Evolutionary conservation across 2,797 vertebrate species (phyloP).

Genomic region (Lutjanus campechanus): DNA sequence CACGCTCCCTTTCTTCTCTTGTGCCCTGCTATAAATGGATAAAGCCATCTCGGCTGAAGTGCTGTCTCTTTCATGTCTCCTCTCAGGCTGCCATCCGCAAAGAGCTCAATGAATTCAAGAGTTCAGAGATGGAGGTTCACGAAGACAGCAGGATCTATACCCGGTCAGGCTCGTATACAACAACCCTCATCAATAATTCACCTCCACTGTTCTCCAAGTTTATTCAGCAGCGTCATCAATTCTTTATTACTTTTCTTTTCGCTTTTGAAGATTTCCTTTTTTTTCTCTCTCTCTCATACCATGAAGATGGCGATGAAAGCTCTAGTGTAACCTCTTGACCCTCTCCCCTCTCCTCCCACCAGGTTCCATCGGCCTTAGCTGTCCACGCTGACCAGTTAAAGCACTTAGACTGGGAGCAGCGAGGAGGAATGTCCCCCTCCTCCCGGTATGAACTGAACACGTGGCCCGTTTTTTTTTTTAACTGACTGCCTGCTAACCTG

Average conservation of each 20-base stretch:
- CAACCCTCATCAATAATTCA: constrained; percentile 47
- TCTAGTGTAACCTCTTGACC: constrained; percentile 18
- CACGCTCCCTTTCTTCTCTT: background rate
- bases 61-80: constrained; percentile 39
- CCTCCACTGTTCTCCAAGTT: constrained; percentile 16
- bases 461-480: constrained; percentile 16
- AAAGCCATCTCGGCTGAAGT: constrained; percentile 19
- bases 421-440: background rate
- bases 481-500: constrained; percentile 22
- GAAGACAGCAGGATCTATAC: constrained; percentile 96
- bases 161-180: constrained; percentile 82
- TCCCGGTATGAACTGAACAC: background rate
- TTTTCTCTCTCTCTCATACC: background rate
- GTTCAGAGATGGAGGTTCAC: constrained; percentile 97
- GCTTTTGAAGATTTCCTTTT: background rate
- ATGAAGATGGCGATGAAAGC: fast-evolving
- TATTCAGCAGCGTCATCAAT: constrained; percentile 36
- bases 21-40: constrained; percentile 8
- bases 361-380: constrained; percentile 95
- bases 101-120: constrained; percentile 98
- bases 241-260: constrained; percentile 3
- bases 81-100: constrained; percentile 96
- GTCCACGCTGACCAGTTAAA: constrained; percentile 6
- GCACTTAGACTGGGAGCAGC: constrained; percentile 30
- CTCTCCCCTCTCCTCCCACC: constrained; percentile 35